Percentiles rank a stretch among this genome's conserved stretches.
These are phyloP conservation scores for Neogale vison DNA, from an alignment of 2,113 vertebrate species.

Conservation along the genomic window DNA sequence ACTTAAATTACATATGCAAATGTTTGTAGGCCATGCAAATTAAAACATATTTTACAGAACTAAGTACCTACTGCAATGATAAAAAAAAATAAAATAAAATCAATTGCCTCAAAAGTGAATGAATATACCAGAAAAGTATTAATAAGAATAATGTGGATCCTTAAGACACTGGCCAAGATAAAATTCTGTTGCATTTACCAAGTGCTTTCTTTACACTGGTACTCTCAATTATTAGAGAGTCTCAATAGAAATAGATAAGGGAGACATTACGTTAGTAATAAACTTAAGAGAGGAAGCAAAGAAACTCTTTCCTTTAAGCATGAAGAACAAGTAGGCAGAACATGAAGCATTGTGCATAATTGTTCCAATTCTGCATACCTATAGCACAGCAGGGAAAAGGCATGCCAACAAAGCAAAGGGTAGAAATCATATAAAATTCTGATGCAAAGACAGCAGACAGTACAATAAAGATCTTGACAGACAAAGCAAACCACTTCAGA, in stretches of 20 bases:
- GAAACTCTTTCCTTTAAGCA: background rate
- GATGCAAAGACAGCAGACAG: background rate
- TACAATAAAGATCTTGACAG: background rate
- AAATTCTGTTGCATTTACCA: background rate
- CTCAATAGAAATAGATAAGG: background rate
- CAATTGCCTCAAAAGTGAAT: background rate
- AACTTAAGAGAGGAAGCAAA: background rate
- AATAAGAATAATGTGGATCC: background rate
- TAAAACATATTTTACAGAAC: background rate
- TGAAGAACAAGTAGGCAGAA: background rate
- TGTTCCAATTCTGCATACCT: background rate
- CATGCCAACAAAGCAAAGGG: slow-evolving; percentile 20
- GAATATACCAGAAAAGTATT: background rate
- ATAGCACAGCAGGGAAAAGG: background rate
- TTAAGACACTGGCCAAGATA: background rate
- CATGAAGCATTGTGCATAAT: background rate
- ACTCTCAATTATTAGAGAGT: background rate
- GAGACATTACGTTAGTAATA: slow-evolving; percentile 22
- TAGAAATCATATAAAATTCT: background rate
- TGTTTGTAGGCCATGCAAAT: background rate
- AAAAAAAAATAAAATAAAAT: slow-evolving; percentile 3
- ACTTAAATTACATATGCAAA: background rate
- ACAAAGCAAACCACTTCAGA: slow-evolving; percentile 61
- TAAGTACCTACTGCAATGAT: background rate
- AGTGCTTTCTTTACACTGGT: background rate